These are phyloP conservation scores for Nasua narica DNA, from an alignment of 2,797 vertebrate genomes.

Conservation along the genomic window DNA sequence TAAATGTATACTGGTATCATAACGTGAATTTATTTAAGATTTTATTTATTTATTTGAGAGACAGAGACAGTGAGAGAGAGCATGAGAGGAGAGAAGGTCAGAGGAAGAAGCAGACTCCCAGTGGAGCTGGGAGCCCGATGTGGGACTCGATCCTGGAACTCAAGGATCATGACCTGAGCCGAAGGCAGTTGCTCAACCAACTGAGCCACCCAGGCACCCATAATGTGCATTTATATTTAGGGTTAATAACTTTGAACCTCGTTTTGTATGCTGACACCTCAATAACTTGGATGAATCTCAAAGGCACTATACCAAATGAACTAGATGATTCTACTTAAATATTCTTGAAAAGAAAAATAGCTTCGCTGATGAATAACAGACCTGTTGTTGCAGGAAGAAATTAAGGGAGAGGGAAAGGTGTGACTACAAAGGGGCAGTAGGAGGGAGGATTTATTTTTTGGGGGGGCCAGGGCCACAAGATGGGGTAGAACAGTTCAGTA, in stretches of 20 bases:
- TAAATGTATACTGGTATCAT: background rate
- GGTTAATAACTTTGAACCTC: background rate
- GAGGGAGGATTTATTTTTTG: background rate
- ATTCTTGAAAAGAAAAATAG: background rate
- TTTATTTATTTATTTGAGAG: too few relatives aligned
- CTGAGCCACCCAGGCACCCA: too few relatives aligned
- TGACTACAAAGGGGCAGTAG: background rate
- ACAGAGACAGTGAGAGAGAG: too few relatives aligned
- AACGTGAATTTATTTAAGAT: background rate
- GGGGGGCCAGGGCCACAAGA: accelerated
- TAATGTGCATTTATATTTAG: background rate
- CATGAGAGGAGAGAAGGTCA: too few relatives aligned
- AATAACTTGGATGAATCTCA: background rate
- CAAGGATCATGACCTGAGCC: too few relatives aligned
- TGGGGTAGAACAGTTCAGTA: background rate
- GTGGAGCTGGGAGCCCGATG: too few relatives aligned
- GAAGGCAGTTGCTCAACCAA: too few relatives aligned
- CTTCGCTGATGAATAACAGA: background rate
- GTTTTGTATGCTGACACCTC: background rate
- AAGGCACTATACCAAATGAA: background rate
- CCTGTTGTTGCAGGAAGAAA: background rate
- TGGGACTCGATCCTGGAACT: too few relatives aligned
- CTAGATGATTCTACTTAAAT: background rate
- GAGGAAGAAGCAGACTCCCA: too few relatives aligned
- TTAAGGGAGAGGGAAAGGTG: background rate